Evolutionary conservation across 2,113 vertebrate species (phyloP).

Genomic region (Nicator chloris): DNA sequence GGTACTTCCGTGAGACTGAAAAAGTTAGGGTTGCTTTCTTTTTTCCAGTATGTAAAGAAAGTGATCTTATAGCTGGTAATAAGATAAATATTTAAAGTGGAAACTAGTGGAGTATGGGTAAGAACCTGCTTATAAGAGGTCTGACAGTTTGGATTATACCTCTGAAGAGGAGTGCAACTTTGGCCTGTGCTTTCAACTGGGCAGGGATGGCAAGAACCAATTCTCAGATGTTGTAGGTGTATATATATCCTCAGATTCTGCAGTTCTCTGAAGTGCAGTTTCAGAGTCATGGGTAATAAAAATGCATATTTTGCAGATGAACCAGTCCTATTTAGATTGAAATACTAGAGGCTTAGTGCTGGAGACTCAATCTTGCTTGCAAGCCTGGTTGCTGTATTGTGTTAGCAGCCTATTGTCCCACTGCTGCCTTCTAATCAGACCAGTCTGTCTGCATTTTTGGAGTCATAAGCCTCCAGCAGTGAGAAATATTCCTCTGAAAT

Average conservation of each 20-base stretch:
- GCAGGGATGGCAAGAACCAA: not conserved
- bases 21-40: not conserved
- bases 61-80: not conserved
- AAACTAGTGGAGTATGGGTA: not conserved
- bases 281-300: not conserved
- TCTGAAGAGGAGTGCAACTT: not conserved
- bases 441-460: constrained; percentile 17
- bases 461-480: constrained; percentile 40
- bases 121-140: not conserved
- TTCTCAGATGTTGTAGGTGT: not conserved
- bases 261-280: not conserved
- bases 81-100: constrained; percentile 14
- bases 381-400: not conserved
- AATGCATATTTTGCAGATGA: not conserved
- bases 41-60: not conserved
- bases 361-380: not conserved
- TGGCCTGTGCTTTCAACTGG: not conserved
- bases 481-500: constrained; percentile 39
- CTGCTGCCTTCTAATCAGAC: constrained; percentile 34
- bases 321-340: not conserved
- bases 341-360: not conserved
- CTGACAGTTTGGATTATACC: not conserved
- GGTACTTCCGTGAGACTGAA: not conserved
- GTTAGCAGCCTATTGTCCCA: constrained; percentile 9
- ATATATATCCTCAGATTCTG: not conserved